Evolutionary conservation across 2,888 invertebrate genomes (phyloP).

Genomic region (Lasius fuliginosus): DNA sequence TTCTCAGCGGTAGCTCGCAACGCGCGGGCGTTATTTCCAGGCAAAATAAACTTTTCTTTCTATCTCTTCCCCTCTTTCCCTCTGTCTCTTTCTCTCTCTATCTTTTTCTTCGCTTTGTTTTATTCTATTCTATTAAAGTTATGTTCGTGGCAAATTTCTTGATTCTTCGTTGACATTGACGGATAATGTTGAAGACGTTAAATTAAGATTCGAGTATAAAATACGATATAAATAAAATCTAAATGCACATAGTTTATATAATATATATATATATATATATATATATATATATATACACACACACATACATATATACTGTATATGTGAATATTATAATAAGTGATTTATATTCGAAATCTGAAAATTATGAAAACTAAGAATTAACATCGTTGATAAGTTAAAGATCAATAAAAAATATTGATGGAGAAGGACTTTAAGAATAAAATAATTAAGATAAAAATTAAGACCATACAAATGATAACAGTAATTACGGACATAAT

Average conservation of each 20-base stretch:
- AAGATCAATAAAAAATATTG: neutral
- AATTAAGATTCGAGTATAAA: slow-evolving; percentile 5
- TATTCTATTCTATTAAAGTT: slow-evolving; percentile 44
- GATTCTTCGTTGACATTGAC: slow-evolving; percentile 14
- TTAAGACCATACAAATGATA: neutral
- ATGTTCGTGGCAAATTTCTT: slow-evolving; percentile 20
- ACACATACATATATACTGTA: no score
- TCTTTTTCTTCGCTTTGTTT: slow-evolving; percentile 3
- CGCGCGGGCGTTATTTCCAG: slow-evolving; percentile 52
- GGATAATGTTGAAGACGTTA: slow-evolving; percentile 1
- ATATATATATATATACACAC: no score
- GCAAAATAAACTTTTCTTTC: slow-evolving; percentile 56
- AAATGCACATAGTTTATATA: neutral
- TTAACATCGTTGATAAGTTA: neutral
- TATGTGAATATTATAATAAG: neutral
- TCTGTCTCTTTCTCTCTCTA: neutral
- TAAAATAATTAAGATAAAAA: neutral
- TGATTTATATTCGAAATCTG: neutral
- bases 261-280: no score
- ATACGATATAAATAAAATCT: neutral
- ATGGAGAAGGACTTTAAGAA: neutral
- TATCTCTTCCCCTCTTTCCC: neutral
- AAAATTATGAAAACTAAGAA: neutral
- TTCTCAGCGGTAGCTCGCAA: slow-evolving; percentile 59
- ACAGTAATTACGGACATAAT: neutral